Base-by-base conservation (phyloP, 2,797 vertebrate species). In the Phoebastria nigripes region DNA sequence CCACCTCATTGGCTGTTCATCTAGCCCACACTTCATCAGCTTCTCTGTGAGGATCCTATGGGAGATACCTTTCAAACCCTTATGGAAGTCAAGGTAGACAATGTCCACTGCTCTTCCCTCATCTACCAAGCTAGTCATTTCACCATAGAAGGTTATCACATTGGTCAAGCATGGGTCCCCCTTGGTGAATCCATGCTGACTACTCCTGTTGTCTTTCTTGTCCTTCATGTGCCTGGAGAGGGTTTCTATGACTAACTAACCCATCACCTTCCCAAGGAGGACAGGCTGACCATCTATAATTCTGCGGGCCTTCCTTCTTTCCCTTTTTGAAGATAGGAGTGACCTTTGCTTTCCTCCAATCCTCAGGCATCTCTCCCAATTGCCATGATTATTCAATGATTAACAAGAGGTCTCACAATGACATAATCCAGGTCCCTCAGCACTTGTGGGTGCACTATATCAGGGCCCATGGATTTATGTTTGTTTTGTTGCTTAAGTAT, bases 161-260 rank as follows among this genome's bases (percentile, higher is more conserved):
- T 20, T 31, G 3, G 3, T 70, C 21, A 56, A 56, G 39, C 12
- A 26, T 42, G 12, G 0, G 0, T 24, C 2, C 14, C 8, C 20
- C 9, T 78, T 46, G 3, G 31, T 56, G 37, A 44, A 44, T 39
- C 7, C 13, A 18, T n/a, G 24, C 6, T 62, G 35, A 33, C 13
- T 20, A n/a, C 29, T 54, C 3, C 15, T 59, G 7, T 26, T 58
- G 18, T 39, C 15, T 67, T 55, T 69, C 37, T 31, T 54, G 29
- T 29, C 18, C 11, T 42, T 59, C 13, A 18, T n/a, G 35, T 25
- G 22, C 14, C n/a, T 47, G 39, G 25, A 82, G 88, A 74, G 39
- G 5, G 2, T 26, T 82, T 66, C 28, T 13, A 35, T 6, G 6
- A 16, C 74, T 73, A 81, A 16, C 19, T 44, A 54, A 66, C 29